phyloP scores from a whole-genome alignment of 2,888 invertebrate species.

The Cryptocephalus primarius region DNA sequence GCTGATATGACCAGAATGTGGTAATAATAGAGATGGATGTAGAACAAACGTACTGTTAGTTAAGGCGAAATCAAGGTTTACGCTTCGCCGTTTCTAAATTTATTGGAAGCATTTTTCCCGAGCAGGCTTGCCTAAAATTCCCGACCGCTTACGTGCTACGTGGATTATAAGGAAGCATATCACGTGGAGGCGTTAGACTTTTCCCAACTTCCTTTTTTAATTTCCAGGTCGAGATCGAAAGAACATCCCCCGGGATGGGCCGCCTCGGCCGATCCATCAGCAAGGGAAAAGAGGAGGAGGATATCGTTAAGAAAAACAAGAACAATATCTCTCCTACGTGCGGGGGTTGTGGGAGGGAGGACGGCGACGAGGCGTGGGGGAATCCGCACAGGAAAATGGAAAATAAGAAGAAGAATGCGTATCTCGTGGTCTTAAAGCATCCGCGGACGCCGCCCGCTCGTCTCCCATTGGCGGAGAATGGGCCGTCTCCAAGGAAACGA shows the following conservation, averaged over 20 bases:
- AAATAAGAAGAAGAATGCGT: constrained; percentile 32
- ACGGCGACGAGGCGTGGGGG: constrained; percentile 28
- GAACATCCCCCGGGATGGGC: background rate
- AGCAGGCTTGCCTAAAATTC: too few relatives aligned
- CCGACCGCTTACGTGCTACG: too few relatives aligned
- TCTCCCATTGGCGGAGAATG: constrained; percentile 34
- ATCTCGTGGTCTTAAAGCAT: constrained; percentile 33
- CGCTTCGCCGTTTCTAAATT: too few relatives aligned
- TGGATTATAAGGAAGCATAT: too few relatives aligned
- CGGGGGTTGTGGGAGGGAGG: constrained; percentile 21
- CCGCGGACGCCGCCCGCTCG: constrained; percentile 33
- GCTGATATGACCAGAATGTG: too few relatives aligned
- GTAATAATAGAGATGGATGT: too few relatives aligned
- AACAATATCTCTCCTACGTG: constrained; percentile 31
- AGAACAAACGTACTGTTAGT: too few relatives aligned
- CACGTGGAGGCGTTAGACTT: too few relatives aligned
- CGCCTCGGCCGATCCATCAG: constrained; percentile 24
- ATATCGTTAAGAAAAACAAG: constrained; percentile 34
- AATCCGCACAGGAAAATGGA: constrained; percentile 31
- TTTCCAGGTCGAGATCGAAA: background rate
- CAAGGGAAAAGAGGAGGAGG: constrained; percentile 27
- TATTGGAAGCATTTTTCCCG: too few relatives aligned
- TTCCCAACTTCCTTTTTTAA: too few relatives aligned
- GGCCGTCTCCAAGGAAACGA: constrained; percentile 36
- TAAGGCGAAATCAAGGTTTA: too few relatives aligned